Conservation (phyloP, 2,888 invertebrate genomes). For the Melanostoma mellinum region DNA sequence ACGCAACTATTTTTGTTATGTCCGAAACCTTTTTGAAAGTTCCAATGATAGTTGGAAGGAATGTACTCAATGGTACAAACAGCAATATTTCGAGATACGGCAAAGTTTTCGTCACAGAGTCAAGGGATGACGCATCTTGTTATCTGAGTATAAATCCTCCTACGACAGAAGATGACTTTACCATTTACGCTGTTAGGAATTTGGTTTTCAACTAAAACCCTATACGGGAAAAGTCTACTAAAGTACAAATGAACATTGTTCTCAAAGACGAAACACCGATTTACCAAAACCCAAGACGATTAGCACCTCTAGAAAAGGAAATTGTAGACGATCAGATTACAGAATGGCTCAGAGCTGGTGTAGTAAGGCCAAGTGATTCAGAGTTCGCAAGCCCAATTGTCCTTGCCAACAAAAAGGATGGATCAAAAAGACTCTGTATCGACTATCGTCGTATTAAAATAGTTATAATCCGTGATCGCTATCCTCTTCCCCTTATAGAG, state of each 20-base stretch:
- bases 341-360: slow-evolving; percentile 75
- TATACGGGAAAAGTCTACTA: no score
- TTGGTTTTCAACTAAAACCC: no score
- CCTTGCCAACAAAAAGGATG: slow-evolving; percentile 74
- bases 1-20: no score
- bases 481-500: neutral
- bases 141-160: no score
- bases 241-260: slow-evolving; percentile 8
- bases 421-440: slow-evolving; percentile 75
- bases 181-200: no score
- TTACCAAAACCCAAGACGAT: slow-evolving; percentile 26
- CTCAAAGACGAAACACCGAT: slow-evolving; percentile 28
- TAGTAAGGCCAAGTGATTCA: slow-evolving; percentile 76
- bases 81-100: no score
- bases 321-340: slow-evolving; percentile 75
- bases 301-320: slow-evolving; percentile 3
- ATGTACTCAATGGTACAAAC: no score
- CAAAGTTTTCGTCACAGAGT: no score
- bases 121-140: no score
- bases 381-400: slow-evolving; percentile 75
- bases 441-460: slow-evolving; percentile 69
- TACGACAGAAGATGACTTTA: no score
- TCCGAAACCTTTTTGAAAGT: no score
- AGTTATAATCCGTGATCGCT: neutral
- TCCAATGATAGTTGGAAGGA: no score